These are phyloP conservation scores for Crambe crambe DNA, from an alignment of 37 sponge, comb jelly and placozoan genomes.

Conservation along the genomic window DNA sequence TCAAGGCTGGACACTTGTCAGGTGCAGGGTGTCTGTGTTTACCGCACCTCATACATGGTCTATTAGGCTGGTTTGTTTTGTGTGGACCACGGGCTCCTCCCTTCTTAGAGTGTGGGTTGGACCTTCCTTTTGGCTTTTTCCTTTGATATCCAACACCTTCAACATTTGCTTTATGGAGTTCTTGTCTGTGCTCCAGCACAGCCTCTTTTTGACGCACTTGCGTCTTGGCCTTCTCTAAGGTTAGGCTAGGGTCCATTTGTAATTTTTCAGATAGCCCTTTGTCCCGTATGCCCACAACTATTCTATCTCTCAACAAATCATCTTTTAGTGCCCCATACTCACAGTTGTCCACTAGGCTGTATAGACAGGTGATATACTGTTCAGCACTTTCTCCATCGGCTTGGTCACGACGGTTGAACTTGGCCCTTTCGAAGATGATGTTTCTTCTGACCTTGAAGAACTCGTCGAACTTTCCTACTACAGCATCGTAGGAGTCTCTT, in stretches of 20 bases:
- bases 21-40: background rate
- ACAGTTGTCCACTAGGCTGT: constrained; percentile 25
- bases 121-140: background rate
- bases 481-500: constrained; percentile 2
- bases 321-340: background rate
- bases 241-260: constrained; percentile 38
- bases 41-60: constrained; percentile 28
- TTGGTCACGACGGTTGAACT: constrained; percentile 19
- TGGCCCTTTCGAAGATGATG: constrained; percentile 29
- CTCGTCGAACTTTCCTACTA: constrained; percentile 22
- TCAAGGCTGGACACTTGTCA: constrained; percentile 37
- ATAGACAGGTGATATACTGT: constrained; percentile 10
- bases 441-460: constrained; percentile 27
- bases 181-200: constrained; percentile 23
- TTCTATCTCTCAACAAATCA: background rate
- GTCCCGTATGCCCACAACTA: constrained; percentile 48
- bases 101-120: background rate
- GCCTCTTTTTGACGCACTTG: constrained; percentile 42
- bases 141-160: background rate
- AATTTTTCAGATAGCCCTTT: constrained; percentile 14
- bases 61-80: background rate
- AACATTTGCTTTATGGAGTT: background rate
- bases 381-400: constrained; percentile 15
- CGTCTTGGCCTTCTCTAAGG: constrained; percentile 47
- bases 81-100: background rate